Base-by-base conservation (phyloP, 2,888 invertebrate species). In the Flexamia atlantica region DNA sequence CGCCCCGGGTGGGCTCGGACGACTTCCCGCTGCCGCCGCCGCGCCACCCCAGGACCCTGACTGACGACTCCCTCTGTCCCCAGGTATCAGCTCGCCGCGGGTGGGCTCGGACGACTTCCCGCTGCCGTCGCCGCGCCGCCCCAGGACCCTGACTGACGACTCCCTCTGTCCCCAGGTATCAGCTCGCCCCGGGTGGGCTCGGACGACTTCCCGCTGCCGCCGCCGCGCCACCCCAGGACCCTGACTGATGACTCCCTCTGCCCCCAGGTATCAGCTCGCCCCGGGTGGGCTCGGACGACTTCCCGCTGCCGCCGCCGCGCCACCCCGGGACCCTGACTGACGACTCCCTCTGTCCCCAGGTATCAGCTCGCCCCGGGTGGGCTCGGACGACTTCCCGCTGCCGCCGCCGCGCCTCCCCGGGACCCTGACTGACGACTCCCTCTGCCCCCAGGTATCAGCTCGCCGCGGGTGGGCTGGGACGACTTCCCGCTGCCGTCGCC, bases 71-170 rank as follows among this genome's bases (percentile, higher is more conserved):
- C 40, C 40, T 40, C 40, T 40, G 50, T 50, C 36, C 53, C 17
- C 81, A 88, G 88, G 87, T 72, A 87, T 88, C 50, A 87, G 87
- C 42, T 82, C 84, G 76, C 85, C 86, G 9, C 53, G 87, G 28
- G 85, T 85, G 25, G 87, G 87, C 9, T 72, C 85, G 28, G 87
- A 87, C 70, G 87, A 86, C 28, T 87, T 86, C 80, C 92, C 92
- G 0, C 90, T 97, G 4, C 92, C 94, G 0, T 93, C 94, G 84
- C 92, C 96, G 0, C 92, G 97, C 46, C 89, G 91, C 10, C n/a
- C n/a, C n/a, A n/a, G n/a, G n/a, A n/a, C n/a, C n/a, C n/a, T n/a
- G n/a, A n/a, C n/a, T n/a, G n/a, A n/a, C n/a, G n/a, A n/a, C n/a
- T n/a, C n/a, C n/a, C n/a, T n/a, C n/a, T n/a, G n/a, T n/a, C n/a